Evolutionary conservation across 1,140 invertebrate species (phyloP).

Genomic region (Zaprionus gabonicus): DNA sequence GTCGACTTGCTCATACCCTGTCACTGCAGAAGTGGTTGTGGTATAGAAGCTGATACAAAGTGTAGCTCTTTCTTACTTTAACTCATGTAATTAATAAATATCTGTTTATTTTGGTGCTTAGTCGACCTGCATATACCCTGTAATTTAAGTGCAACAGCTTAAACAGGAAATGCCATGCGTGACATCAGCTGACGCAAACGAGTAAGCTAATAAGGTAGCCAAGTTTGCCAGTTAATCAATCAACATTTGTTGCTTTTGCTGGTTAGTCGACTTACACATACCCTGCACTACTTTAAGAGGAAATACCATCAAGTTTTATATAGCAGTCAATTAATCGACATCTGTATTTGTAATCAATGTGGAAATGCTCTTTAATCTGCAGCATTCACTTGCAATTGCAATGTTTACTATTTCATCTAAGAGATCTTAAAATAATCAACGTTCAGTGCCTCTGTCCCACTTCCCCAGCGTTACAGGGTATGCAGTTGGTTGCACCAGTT

Average conservation of each 20-base stretch:
- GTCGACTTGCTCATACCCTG: neutral
- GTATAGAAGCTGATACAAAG: too few relatives aligned
- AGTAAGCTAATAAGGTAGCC: neutral
- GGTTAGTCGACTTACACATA: neutral
- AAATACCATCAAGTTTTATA: neutral
- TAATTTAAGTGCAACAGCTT: neutral
- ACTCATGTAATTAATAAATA: neutral
- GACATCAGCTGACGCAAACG: neutral
- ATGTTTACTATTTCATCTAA: too few relatives aligned
- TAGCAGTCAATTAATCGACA: neutral
- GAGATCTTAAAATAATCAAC: neutral
- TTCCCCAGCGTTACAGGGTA: neutral
- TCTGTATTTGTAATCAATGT: neutral
- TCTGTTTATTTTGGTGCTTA: neutral
- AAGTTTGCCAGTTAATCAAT: neutral
- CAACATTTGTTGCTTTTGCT: neutral
- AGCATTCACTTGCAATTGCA: too few relatives aligned
- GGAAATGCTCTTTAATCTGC: neutral
- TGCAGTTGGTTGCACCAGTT: slow-evolving; percentile 45
- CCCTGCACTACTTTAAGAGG: neutral
- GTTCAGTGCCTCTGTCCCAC: neutral
- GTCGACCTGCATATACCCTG: neutral
- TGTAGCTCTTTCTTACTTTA: neutral
- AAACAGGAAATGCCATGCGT: neutral
- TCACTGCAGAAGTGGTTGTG: neutral